Conservation (phyloP, 2,113 vertebrate genomes). For the Catagonus wagneri region DNA sequence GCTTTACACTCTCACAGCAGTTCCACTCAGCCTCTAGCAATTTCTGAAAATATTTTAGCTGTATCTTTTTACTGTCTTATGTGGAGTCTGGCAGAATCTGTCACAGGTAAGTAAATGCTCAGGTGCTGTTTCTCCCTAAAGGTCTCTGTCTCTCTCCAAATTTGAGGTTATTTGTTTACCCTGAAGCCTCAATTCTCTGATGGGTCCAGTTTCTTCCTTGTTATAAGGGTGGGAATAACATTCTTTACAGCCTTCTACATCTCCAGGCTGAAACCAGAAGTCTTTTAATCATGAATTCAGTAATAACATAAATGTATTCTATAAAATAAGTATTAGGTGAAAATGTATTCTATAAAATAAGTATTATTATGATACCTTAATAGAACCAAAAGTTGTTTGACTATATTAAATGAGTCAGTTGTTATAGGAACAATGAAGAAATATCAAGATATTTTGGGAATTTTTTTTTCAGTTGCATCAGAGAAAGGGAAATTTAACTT, state of each 20-base stretch:
- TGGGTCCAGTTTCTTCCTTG: background rate
- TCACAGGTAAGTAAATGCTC: background rate
- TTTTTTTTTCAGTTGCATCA: background rate
- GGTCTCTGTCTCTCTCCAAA: background rate
- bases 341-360: background rate
- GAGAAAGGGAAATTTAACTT: conserved; percentile 32
- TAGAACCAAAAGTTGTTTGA: background rate
- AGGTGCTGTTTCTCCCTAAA: background rate
- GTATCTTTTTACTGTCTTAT: background rate
- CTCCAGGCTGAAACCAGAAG: background rate
- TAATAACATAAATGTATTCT: background rate
- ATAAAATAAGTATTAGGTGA: background rate
- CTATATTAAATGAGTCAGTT: background rate
- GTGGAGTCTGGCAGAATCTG: background rate
- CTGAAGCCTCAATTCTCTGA: background rate
- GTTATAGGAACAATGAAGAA: background rate
- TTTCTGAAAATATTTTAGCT: background rate
- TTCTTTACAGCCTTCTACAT: background rate
- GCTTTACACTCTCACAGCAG: background rate
- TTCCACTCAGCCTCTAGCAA: background rate
- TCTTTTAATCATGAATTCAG: conserved; percentile 1
- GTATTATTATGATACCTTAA: background rate
- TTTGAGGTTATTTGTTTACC: background rate
- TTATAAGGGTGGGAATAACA: background rate
- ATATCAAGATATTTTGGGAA: background rate